phyloP scores from a whole-genome alignment of 2,888 invertebrate genomes.

The Agonopterix alstromeriana region DNA sequence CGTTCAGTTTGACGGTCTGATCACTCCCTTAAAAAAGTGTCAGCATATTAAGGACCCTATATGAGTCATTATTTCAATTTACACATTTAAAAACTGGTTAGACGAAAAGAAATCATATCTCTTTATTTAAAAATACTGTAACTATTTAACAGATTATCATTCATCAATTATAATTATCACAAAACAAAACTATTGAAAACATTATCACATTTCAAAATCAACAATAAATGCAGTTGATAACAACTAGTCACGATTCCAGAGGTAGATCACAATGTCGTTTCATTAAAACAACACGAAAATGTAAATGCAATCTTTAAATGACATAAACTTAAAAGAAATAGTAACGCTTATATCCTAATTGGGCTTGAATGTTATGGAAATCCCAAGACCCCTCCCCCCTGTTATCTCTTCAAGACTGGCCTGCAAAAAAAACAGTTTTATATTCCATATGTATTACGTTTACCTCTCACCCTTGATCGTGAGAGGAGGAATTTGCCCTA shows the following conservation, averaged over 20 bases:
- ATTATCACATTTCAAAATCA: neutral
- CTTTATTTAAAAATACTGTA: neutral
- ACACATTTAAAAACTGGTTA: too few species aligned
- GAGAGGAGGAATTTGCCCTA: too few species aligned
- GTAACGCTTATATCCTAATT: slow-evolving; percentile 1
- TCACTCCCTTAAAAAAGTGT: too few species aligned
- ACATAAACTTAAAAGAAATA: slow-evolving; percentile 9
- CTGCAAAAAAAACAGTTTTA: slow-evolving; percentile 30
- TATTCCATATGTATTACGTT: too few species aligned
- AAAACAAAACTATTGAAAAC: neutral
- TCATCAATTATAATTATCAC: neutral
- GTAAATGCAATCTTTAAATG: slow-evolving; percentile 19
- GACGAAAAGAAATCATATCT: too few species aligned
- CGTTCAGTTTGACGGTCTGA: too few species aligned
- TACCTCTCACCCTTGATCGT: too few species aligned
- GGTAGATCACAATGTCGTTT: neutral
- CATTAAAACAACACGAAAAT: slow-evolving; percentile 13
- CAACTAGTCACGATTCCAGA: neutral
- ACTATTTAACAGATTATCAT: neutral
- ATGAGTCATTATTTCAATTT: too few species aligned
- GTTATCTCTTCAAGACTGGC: slow-evolving; percentile 46
- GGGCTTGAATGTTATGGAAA: neutral
- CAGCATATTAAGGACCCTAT: too few species aligned
- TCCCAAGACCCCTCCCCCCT: too few species aligned
- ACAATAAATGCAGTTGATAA: neutral